Percentiles rank a stretch among this genome's conserved stretches.
Evolutionary conservation across 2,113 vertebrate species (phyloP).

Genomic region (Chloroceryle aenea): DNA sequence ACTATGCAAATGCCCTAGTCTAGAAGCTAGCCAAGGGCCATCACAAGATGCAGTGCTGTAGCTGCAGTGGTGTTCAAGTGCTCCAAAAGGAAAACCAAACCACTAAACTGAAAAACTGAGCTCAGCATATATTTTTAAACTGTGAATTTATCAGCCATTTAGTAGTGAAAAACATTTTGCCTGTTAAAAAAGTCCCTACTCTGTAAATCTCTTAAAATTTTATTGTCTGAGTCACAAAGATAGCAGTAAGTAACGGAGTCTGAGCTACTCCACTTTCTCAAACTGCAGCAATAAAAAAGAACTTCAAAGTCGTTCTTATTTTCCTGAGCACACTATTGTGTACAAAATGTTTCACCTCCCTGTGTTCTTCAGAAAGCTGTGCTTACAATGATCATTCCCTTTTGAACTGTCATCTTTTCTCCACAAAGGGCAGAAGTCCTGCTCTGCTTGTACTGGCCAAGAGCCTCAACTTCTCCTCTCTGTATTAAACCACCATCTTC

Average conservation of each 20-base stretch:
- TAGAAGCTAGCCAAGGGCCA: neutral
- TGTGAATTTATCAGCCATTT: neutral
- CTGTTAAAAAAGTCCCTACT: neutral
- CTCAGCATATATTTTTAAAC: neutral
- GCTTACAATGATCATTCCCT: neutral
- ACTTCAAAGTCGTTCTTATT: constrained; percentile 8
- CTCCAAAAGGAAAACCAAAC: neutral
- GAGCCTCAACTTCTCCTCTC: neutral
- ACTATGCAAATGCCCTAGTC: neutral
- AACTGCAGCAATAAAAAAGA: neutral
- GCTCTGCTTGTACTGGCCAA: neutral
- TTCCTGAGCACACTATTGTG: neutral
- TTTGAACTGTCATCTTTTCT: neutral
- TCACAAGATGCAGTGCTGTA: neutral
- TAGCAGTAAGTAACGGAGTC: neutral
- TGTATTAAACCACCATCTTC: neutral
- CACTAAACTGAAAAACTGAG: neutral
- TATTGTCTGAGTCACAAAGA: neutral
- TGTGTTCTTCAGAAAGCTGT: neutral
- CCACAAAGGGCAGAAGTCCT: neutral
- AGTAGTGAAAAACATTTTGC: neutral
- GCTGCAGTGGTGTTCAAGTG: neutral
- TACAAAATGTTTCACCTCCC: neutral
- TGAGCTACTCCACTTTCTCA: neutral
- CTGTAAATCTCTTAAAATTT: neutral